A percentile compares a stretch with the other conserved stretches of the same genome.
Evolutionary conservation across 2,797 vertebrate genomes (phyloP).

Genomic region (Ctenochaetus hawaiiensis): DNA sequence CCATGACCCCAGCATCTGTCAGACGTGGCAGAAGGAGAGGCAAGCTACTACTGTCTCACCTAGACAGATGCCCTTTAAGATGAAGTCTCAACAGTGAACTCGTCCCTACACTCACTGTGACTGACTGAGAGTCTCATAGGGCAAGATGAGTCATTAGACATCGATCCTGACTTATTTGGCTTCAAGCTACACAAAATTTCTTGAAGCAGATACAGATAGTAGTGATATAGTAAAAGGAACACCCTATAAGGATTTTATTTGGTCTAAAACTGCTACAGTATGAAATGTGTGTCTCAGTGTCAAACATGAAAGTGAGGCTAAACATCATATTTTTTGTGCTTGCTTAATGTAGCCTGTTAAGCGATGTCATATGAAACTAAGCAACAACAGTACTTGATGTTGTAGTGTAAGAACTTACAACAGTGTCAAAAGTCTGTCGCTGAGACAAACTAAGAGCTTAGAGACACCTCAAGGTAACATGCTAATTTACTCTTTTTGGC

Average conservation of each 20-base stretch:
- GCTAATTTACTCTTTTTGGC: neutral
- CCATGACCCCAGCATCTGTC: conserved; percentile 72
- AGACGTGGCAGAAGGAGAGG: conserved; percentile 48
- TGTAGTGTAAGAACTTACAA: conserved; percentile 22
- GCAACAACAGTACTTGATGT: conserved; percentile 3
- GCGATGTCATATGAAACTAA: conserved; percentile 3
- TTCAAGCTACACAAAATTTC: conserved; percentile 28
- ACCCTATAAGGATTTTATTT: conserved; percentile 27
- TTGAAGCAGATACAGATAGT: conserved; percentile 28
- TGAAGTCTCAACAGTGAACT: conserved; percentile 42
- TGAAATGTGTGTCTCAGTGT: conserved; percentile 15
- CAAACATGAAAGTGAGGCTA: conserved; percentile 8
- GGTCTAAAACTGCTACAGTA: neutral
- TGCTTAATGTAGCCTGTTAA: conserved; percentile 6
- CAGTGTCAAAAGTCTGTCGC: conserved; percentile 9
- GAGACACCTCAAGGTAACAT: conserved; percentile 8
- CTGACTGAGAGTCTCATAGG: conserved; percentile 36
- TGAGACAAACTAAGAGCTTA: conserved; percentile 1
- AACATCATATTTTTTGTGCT: conserved; percentile 1
- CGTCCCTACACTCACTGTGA: conserved; percentile 20
- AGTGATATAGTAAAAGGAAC: conserved; percentile 10
- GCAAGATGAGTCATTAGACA: conserved; percentile 56
- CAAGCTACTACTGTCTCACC: conserved; percentile 52
- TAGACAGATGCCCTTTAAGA: conserved; percentile 73
- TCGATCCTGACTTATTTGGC: conserved; percentile 46